Evolutionary conservation across 2,113 vertebrate genomes (phyloP).

Genomic region (Antidorcas marsupialis): DNA sequence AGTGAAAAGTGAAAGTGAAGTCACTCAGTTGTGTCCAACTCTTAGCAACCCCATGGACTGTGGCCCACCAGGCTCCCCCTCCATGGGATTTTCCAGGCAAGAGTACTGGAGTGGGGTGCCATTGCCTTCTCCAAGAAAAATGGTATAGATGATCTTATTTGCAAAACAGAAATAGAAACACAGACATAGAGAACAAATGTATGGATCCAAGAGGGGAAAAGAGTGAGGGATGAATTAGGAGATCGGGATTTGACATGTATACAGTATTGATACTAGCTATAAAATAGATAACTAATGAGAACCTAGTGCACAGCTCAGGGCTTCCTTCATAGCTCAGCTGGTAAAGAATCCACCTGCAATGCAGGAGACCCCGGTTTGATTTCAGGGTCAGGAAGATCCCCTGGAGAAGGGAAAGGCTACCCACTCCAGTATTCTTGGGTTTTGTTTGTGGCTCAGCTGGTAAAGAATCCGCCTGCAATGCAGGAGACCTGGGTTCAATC

Average conservation of each 20-base stretch:
- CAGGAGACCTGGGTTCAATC: not conserved
- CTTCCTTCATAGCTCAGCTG: not conserved
- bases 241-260: not conserved
- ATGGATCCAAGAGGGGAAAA: not conserved
- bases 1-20: too few relatives aligned
- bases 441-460: not conserved
- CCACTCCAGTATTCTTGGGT: not conserved
- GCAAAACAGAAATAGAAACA: not conserved
- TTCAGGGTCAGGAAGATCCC: accelerated
- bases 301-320: not conserved
- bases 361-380: not conserved
- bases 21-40: too few relatives aligned
- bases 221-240: not conserved
- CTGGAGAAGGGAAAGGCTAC: not conserved
- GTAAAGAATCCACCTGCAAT: not conserved
- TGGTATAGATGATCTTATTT: not conserved
- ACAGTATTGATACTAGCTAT: not conserved
- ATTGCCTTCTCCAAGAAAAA: too few relatives aligned
- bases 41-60: too few relatives aligned
- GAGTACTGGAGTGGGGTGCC: too few relatives aligned
- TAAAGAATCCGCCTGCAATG: not conserved
- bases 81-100: too few relatives aligned
- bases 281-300: not conserved
- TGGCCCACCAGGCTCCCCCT: too few relatives aligned
- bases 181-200: not conserved